Evolutionary conservation across 1,140 invertebrate genomes (phyloP).

Genomic region (Vanessa atalanta): DNA sequence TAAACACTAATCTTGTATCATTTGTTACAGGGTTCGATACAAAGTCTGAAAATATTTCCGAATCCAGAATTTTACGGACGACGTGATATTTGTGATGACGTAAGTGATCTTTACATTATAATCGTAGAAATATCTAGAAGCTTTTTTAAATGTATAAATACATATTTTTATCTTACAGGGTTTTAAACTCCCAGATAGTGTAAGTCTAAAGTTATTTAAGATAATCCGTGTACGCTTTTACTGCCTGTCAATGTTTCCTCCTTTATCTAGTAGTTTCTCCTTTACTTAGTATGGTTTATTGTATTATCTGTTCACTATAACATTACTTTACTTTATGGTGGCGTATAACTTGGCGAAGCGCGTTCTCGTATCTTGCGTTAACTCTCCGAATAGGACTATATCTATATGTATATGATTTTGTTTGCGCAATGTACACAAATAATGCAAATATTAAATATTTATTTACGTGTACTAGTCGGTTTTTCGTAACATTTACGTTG

Average conservation of each 20-base stretch:
- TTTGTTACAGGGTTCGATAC: slow-evolving; percentile 54
- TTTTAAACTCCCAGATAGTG: slow-evolving; percentile 44
- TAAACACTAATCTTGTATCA: not conserved
- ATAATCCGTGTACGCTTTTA: slow-evolving; percentile 27
- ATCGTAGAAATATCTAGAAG: slow-evolving; percentile 2
- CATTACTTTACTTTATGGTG: too few relatives aligned
- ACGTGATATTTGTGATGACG: slow-evolving; percentile 31
- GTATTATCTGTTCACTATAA: slow-evolving; percentile 5
- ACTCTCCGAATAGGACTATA: too few relatives aligned
- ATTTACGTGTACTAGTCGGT: too few relatives aligned
- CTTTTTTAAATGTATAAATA: slow-evolving; percentile 24
- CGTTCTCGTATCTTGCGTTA: too few relatives aligned
- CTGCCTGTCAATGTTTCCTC: slow-evolving; percentile 21
- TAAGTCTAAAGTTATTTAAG: slow-evolving; percentile 39
- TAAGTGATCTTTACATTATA: slow-evolving; percentile 34
- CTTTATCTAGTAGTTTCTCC: not conserved
- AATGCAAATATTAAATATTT: too few relatives aligned
- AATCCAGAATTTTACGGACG: slow-evolving; percentile 27
- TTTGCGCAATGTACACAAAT: too few relatives aligned
- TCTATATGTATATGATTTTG: too few relatives aligned
- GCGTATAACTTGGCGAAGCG: too few relatives aligned
- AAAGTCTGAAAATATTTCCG: slow-evolving; percentile 46
- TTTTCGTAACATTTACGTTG: too few relatives aligned
- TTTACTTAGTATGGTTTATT: not conserved
- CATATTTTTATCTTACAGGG: slow-evolving; percentile 45